A percentile compares a stretch with the other conserved stretches of the same genome.
These are phyloP conservation scores for Mylabris phalerata DNA, from an alignment of 1,140 invertebrate species.

Conservation along the genomic window DNA sequence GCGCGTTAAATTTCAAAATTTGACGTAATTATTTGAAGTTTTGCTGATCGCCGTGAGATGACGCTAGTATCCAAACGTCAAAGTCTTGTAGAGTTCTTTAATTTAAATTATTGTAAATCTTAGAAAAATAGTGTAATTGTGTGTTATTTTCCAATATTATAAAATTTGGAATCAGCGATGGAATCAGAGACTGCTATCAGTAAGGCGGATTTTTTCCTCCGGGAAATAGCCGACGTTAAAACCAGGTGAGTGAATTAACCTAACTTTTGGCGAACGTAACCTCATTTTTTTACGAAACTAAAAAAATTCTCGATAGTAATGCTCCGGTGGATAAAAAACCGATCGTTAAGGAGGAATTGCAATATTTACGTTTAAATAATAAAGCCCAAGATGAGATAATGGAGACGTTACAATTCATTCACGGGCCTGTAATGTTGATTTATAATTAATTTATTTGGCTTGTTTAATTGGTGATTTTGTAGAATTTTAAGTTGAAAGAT, in stretches of 20 bases:
- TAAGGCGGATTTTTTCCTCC: slow-evolving; percentile 35
- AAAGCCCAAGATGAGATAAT: slow-evolving; percentile 61
- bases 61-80: too few relatives aligned
- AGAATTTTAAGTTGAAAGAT: slow-evolving; percentile 47
- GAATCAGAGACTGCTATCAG: slow-evolving; percentile 30
- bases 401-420: slow-evolving; percentile 61
- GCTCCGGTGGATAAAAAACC: slow-evolving; percentile 16
- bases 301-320: slow-evolving; percentile 18
- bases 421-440: slow-evolving; percentile 48
- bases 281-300: slow-evolving; percentile 12
- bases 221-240: slow-evolving; percentile 34
- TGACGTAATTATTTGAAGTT: too few relatives aligned
- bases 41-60: too few relatives aligned
- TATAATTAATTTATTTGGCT: not conserved
- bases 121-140: not conserved
- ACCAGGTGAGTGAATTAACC: slow-evolving; percentile 27
- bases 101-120: not conserved
- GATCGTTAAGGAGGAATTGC: slow-evolving; percentile 62
- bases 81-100: not conserved
- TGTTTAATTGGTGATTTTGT: slow-evolving; percentile 19
- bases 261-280: slow-evolving; percentile 3
- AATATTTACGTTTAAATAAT: slow-evolving; percentile 56
- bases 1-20: too few relatives aligned
- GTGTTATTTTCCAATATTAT: not conserved
- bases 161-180: not conserved